A percentile compares a stretch with the other conserved stretches of the same genome.
Conservation (phyloP, 2,888 invertebrate genomes). For the Odontocolon sp. region DNA sequence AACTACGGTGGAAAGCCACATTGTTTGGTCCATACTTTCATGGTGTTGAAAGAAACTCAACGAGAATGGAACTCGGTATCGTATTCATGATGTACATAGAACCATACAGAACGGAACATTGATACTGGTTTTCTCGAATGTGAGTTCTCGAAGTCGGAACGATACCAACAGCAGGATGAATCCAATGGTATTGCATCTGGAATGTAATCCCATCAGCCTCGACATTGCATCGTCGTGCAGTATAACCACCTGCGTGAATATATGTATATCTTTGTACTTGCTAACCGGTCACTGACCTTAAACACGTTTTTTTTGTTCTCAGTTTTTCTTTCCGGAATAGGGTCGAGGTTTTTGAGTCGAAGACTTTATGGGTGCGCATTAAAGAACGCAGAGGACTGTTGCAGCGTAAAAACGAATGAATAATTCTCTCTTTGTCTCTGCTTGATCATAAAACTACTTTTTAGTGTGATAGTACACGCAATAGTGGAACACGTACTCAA, state of each 20-base stretch:
- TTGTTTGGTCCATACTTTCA: no score
- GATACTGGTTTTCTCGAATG: conserved; percentile 32
- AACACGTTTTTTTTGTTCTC: background rate
- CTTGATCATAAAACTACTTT: conserved; percentile 36
- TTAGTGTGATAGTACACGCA: no score
- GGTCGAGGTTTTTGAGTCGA: background rate
- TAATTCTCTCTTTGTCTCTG: conserved; percentile 43
- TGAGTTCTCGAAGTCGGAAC: background rate
- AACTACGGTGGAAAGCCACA: no score
- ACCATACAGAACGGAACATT: no score
- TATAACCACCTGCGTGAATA: conserved; percentile 36
- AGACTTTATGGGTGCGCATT: background rate
- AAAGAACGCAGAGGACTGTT: background rate
- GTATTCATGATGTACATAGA: conserved; percentile 1
- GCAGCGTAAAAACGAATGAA: conserved; percentile 27
- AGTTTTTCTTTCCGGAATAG: background rate
- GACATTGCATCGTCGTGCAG: conserved; percentile 12
- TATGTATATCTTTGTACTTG: no score
- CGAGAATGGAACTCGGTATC: background rate
- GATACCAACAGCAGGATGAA: conserved; percentile 3
- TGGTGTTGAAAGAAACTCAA: background rate
- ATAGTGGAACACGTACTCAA: background rate
- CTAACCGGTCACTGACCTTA: background rate
- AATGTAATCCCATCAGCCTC: conserved; percentile 43
- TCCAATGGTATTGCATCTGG: conserved; percentile 23